Evolutionary conservation across 2,113 vertebrate species (phyloP), one percentile per base, ranked within the genome.

Genomic region (Actenoides lindsayi): DNA sequence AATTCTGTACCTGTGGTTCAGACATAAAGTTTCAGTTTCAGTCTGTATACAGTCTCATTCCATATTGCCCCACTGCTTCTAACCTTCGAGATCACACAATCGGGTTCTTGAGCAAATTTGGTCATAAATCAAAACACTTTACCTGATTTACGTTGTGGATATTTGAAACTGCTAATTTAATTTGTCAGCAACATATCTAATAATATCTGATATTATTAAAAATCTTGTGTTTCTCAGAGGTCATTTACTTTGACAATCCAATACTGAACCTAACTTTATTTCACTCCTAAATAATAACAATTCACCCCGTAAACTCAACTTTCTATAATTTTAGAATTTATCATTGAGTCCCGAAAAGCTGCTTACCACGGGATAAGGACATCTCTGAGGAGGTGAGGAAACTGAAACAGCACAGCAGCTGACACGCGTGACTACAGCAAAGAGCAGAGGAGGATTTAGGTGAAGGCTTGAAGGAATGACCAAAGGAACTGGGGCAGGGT

Each of bases 351-450:
- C 5, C 48, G 56, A 18, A 83, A 65, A 70, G 19, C 27, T 71
- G 17, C 20, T 88, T 70, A 30, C 17, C 65, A n/a, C 21, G 67
- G 9, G n/a, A 75, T 50, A 48, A 88, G 7, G 46, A 13, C 23
- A 21, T 20, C 14, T 79, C 46, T 16, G 42, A 54, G 25, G 21
- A 46, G 25, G 2, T 31, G 24, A 71, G 16, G 31, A 90, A 51
- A 33, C 42, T 1, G 2, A 53, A 92, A 42, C 6, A 44, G 9
- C 39, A 19, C 20, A 50, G 28, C 17, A 30, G 15, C n/a, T 79
- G 67, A 30, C 31, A 9, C 19, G 17, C 2, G 33, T 0, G 0
- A 54, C 30, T 78, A 28, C 16, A 31, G 44, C 11, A 12, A 81
- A 62, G 48, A 56, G 16, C 25, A 75, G 60, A 88, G 42, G 27